Evolutionary conservation across 2,113 vertebrate species (phyloP).

Genomic region (Ailurus styani): DNA sequence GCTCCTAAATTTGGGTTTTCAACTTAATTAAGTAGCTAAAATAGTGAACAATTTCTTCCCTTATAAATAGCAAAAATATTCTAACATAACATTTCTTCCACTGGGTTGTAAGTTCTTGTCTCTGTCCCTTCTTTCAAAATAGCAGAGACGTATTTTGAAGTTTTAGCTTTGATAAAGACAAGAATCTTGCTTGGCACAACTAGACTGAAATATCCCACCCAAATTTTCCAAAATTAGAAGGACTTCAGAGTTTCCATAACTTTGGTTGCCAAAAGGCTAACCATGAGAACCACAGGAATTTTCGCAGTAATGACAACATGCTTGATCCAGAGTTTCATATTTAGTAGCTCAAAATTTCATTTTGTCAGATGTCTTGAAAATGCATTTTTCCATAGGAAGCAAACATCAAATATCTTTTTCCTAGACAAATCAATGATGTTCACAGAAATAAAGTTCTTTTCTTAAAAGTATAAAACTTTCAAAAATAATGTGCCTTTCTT

Average conservation of each 20-base stretch:
- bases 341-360: conserved; percentile 43
- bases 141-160: neutral
- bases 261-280: conserved; percentile 36
- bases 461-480: neutral
- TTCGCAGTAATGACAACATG: neutral
- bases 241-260: conserved; percentile 42
- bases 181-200: conserved; percentile 37
- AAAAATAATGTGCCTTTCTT: neutral
- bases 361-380: conserved; percentile 43
- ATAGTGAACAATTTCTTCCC: neutral
- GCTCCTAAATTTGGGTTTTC: neutral
- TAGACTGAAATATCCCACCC: conserved; percentile 39
- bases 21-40: neutral
- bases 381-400: neutral
- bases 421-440: neutral
- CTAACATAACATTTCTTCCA: neutral
- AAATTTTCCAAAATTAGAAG: conserved; percentile 66
- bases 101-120: neutral
- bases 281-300: conserved; percentile 53
- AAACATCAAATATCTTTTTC: neutral
- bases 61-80: neutral
- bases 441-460: neutral
- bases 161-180: conserved; percentile 46
- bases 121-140: neutral
- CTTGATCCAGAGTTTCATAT: conserved; percentile 41